Base-by-base conservation (phyloP, 1,140 invertebrate genomes). In the Bombus turneri region DNA sequence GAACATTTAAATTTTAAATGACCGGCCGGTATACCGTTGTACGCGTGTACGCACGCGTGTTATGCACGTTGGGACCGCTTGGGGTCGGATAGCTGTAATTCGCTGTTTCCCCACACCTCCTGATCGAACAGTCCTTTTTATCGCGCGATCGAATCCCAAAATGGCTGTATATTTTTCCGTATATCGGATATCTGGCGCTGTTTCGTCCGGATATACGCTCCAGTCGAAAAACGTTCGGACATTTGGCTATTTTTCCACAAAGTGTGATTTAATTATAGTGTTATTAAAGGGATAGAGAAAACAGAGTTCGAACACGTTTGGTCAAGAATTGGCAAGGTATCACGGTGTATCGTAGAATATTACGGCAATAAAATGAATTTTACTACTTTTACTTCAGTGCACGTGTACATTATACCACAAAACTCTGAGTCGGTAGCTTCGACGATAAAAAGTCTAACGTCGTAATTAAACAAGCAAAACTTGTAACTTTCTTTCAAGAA, bases 1-100 rank as follows among this genome's bases (percentile, higher is more conserved):
- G 43, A 87, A 62, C 73, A 91, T 92, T 92, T 91, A 91, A 91
- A 91, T 84, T 91, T 92, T 91, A 92, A 91, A 92, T 92, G 85
- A 86, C 72, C 72, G 66, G 64, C 1, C 34, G 31, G 53, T 77
- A 71, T 87, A 79, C 87, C 82, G 85, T 85, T 83, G 87, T 34
- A 73, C 79, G 59, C 41, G 79, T 81, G 74, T 73, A 78, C 77
- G 73, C 79, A 85, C 75, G 81, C 84, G 62, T 76, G 47, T 66
- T 53, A 39, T 64, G 77, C 47, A 22, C 12, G 39, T 13, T n/a
- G 69, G 15, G 13, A 53, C 18, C 59, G 69, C 57, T 81, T 81
- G 76, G 87, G 88, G 86, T 91, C 89, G 86, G 78, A 89, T 91
- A 91, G 91, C 91, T 91, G 91, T 91, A 91, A 91, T 88, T 89